Percentiles rank a stretch among this genome's conserved stretches.
Evolutionary conservation across 2,113 vertebrate genomes (phyloP).

Genomic region (Malurus alboscapulatus): DNA sequence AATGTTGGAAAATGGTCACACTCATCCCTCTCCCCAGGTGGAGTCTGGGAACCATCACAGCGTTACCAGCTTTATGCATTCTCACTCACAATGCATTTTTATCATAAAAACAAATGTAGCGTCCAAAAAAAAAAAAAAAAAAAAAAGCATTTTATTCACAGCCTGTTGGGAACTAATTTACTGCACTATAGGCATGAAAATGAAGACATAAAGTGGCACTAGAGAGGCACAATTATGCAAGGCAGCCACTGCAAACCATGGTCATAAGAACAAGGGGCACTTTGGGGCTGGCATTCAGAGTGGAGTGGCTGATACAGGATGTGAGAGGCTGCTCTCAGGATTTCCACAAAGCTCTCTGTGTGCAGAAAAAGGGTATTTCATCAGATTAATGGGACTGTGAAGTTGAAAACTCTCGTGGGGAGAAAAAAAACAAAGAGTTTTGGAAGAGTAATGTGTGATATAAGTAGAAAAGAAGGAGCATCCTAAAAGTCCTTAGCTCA

Average conservation of each 20-base stretch:
- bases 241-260: neutral
- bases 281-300: neutral
- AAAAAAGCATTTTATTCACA: conserved; percentile 3
- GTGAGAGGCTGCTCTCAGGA: neutral
- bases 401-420: rapidly evolving
- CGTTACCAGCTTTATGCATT: neutral
- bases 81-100: neutral
- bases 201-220: neutral
- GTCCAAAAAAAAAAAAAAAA: neutral
- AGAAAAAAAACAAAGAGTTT: neutral
- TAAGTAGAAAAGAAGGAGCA: neutral
- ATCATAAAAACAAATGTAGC: conserved; percentile 45
- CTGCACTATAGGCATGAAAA: conserved; percentile 31
- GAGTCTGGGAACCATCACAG: neutral
- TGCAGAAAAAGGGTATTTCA: neutral
- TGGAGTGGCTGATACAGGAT: neutral
- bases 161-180: conserved; percentile 37
- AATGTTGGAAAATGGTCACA: neutral
- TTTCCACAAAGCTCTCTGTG: neutral
- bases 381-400: neutral
- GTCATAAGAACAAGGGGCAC: neutral
- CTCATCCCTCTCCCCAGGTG: neutral
- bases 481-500: neutral
- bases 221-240: neutral
- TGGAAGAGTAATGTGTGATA: neutral